A percentile compares a stretch with the other conserved stretches of the same genome.
These are phyloP conservation scores for Sinodicranocentrus sp. DNA, from an alignment of 2,888 invertebrate species.

Conservation along the genomic window DNA sequence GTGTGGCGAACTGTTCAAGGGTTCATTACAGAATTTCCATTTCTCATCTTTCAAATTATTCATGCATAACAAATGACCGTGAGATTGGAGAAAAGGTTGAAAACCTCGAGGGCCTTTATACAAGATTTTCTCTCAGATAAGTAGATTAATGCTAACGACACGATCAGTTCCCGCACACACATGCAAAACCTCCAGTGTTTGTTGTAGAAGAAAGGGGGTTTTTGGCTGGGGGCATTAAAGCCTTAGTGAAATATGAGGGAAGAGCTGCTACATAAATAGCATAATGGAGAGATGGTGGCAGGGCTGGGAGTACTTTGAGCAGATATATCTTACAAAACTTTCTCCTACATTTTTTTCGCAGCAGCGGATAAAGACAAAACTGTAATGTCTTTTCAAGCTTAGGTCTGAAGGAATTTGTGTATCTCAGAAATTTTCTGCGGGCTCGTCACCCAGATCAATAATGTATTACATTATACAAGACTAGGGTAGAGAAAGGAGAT, in stretches of 20 bases:
- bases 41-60: slow-evolving; percentile 69
- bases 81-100: slow-evolving; percentile 47
- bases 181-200: background rate
- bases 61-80: slow-evolving; percentile 70
- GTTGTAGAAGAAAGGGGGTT: background rate
- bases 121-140: slow-evolving; percentile 64
- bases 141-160: slow-evolving; percentile 63
- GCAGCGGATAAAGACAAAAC: too few relatives aligned
- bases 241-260: too few relatives aligned
- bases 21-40: slow-evolving; percentile 70
- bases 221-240: too few relatives aligned
- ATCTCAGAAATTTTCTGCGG: too few relatives aligned
- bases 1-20: slow-evolving; percentile 60
- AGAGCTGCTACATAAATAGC: slow-evolving; percentile 23
- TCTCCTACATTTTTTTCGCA: too few relatives aligned
- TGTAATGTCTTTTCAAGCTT: too few relatives aligned
- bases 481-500: slow-evolving; percentile 22
- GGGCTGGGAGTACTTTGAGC: background rate
- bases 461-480: slow-evolving; percentile 38
- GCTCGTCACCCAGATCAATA: slow-evolving; percentile 62
- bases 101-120: slow-evolving; percentile 33
- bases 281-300: slow-evolving; percentile 20
- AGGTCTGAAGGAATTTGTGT: too few relatives aligned
- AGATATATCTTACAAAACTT: too few relatives aligned
- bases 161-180: slow-evolving; percentile 51